Percentiles rank a stretch among this genome's conserved stretches.
phyloP scores from a whole-genome alignment of 2,888 invertebrate species.

The Perithous albicinctus region DNA sequence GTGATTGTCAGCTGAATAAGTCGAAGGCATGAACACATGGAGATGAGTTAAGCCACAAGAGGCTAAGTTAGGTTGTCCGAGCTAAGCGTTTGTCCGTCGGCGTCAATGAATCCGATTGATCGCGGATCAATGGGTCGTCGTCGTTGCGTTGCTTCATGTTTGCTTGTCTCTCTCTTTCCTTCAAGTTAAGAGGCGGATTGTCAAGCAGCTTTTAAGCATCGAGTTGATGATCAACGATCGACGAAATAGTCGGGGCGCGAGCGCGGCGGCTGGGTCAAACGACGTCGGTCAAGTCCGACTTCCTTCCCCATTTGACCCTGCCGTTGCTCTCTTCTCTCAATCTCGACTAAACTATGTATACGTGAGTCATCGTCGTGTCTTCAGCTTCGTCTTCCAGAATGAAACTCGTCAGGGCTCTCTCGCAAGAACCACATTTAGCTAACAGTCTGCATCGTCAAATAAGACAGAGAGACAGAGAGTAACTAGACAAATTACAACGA shows the following conservation, averaged over 20 bases:
- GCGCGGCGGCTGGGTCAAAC: slow-evolving; percentile 77
- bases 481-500: slow-evolving; percentile 56
- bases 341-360: slow-evolving; percentile 80
- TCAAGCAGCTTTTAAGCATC: neutral
- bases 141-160: slow-evolving; percentile 72
- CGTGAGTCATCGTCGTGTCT: slow-evolving; percentile 78
- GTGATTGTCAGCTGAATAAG: slow-evolving; percentile 42
- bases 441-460: slow-evolving; percentile 5
- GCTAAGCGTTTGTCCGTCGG: slow-evolving; percentile 50
- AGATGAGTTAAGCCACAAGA: neutral
- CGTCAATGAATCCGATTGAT: slow-evolving; percentile 84
- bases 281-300: slow-evolving; percentile 81
- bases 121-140: slow-evolving; percentile 81
- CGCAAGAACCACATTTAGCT: neutral
- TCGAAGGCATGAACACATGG: neutral
- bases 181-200: neutral
- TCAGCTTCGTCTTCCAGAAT: slow-evolving; percentile 69
- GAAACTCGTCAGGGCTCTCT: slow-evolving; percentile 36
- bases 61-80: neutral
- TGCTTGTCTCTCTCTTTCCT: neutral
- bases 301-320: slow-evolving; percentile 81
- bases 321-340: slow-evolving; percentile 80
- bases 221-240: slow-evolving; percentile 72
- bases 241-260: slow-evolving; percentile 70
- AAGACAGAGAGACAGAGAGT: too few species aligned